Base-by-base conservation (phyloP, 2,888 invertebrate genomes). In the Bellardia pandia region DNA sequence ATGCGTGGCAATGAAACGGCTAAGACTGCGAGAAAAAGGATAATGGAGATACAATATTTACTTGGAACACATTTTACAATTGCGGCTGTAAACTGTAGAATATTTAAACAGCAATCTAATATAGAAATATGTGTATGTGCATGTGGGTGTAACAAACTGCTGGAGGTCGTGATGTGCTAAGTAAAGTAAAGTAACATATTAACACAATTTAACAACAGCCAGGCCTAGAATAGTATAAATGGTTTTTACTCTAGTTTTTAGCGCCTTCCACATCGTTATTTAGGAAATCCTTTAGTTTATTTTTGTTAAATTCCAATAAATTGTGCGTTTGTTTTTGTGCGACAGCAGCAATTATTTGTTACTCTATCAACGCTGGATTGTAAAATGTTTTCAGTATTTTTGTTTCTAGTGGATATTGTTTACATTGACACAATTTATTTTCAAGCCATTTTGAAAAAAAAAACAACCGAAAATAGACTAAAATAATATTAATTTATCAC, bases 401-500 rank as follows among this genome's bases (percentile, higher is more conserved):
- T 37, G 23, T 23, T 66, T 37, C 14, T 37, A 79, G 23, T 53
- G 14, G 14, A 14, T 64, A 33, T 37, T 84, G 56, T 83, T 83
- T 83, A 83, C 66, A 64, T 75, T 76, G 51, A 66, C 79, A 77
- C 86, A 80, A 77, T 72, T 80, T 86, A 72, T 66, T 74, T 48
- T 60, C 66, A 77, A 60, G 69, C 11, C 14, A 14, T 58, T 11
- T 37, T 68, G 2, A 51, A 45, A 53, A 48, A 45, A 58, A 74
- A 72, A 23, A 45, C 23, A 56, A 30, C 11, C 45, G 13, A 45
- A 45, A 13, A 45, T 13, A 66, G 45, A 48, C 40, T 58, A 60
- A 81, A 81, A 45, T 72, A 66, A 74, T 33, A 72, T 64, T 42
- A 68, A 60, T 45, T 78, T 56, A 45, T 66, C 45, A 74, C 48